Percentiles rank a stretch among this genome's conserved stretches.
phyloP scores from a whole-genome alignment of 2,888 invertebrate genomes.

The Antheraea yamamai region DNA sequence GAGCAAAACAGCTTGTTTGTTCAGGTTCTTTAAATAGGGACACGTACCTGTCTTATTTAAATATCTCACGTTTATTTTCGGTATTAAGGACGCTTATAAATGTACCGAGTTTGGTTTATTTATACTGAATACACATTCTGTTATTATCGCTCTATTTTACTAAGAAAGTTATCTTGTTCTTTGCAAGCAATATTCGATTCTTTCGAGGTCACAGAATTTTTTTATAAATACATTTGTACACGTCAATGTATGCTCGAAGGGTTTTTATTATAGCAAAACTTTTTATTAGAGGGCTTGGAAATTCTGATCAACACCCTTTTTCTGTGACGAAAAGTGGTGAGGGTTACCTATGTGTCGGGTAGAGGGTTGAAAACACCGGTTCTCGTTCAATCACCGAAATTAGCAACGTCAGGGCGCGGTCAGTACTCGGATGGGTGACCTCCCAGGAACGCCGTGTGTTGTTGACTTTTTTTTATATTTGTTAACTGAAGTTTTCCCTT shows the following conservation, averaged over 20 bases:
- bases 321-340: no score
- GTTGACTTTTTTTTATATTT: no score
- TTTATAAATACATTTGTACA: neutral
- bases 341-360: no score
- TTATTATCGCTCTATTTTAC: conserved; percentile 11
- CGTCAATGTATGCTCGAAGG: neutral
- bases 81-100: conserved; percentile 8
- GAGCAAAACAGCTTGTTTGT: conserved; percentile 10
- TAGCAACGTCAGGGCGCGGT: no score
- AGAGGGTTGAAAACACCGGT: no score
- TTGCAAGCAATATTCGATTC: neutral
- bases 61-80: conserved; percentile 15
- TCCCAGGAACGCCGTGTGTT: no score
- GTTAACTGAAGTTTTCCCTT: no score
- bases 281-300: no score
- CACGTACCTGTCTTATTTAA: conserved; percentile 13
- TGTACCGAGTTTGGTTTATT: conserved; percentile 10
- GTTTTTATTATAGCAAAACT: no score
- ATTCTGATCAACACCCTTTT: no score
- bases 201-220: neutral
- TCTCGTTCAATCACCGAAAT: no score
- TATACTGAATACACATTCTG: conserved; percentile 4
- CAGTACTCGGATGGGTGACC: no score
- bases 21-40: conserved; percentile 13
- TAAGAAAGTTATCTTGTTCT: neutral